Percentiles rank a stretch among this genome's conserved stretches.
Conservation (phyloP, 2,888 invertebrate genomes). For the Zootermopsis nevadensis region DNA sequence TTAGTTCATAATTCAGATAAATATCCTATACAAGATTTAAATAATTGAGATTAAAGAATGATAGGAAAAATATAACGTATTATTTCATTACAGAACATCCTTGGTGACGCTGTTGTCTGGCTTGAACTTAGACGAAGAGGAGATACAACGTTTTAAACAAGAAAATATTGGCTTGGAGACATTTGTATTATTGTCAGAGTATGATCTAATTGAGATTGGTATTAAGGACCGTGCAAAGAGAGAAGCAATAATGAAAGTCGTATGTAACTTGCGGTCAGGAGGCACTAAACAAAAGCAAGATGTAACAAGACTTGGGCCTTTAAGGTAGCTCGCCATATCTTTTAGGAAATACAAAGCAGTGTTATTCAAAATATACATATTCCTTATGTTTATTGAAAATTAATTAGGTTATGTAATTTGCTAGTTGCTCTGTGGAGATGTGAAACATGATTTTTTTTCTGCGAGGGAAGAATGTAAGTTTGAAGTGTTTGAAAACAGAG, state of each 20-base stretch:
- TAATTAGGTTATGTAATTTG: no score
- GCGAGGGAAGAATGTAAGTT: no score
- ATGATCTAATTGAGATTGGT: conserved; percentile 22
- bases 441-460: no score
- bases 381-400: no score
- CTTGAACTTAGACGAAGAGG: neutral
- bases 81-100: neutral
- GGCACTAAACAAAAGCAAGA: neutral
- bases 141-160: conserved; percentile 6
- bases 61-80: no score
- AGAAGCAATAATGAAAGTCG: neutral
- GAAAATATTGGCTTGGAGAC: conserved; percentile 6
- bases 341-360: no score
- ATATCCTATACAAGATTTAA: no score
- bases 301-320: neutral
- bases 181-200: conserved; percentile 16
- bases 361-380: no score
- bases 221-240: conserved; percentile 7
- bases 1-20: no score
- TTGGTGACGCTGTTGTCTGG: conserved; percentile 6
- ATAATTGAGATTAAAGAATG: no score
- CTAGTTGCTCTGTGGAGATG: no score
- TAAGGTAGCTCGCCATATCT: neutral
- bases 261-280: neutral
- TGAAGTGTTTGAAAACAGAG: no score